phyloP scores from a whole-genome alignment of 2,113 vertebrate species.

The Monopterus albus region DNA sequence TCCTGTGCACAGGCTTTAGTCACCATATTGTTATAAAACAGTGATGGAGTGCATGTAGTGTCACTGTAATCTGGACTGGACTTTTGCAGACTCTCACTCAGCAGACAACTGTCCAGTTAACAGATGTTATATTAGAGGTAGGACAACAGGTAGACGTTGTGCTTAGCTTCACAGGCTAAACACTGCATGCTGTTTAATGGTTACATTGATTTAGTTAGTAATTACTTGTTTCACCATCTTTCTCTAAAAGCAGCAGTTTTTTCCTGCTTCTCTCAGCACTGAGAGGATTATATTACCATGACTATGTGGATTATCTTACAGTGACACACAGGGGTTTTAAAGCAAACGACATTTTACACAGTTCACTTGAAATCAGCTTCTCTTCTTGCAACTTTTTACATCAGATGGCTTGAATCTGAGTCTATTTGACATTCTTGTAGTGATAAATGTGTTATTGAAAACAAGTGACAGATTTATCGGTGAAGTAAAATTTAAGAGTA shows the following conservation, averaged over 20 bases:
- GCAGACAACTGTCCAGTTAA: neutral
- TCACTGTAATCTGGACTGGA: constrained; percentile 12
- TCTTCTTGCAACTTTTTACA: neutral
- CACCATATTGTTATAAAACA: constrained; percentile 40
- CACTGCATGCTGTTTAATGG: neutral
- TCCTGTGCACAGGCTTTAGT: constrained; percentile 43
- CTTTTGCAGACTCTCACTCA: constrained; percentile 19
- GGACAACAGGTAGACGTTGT: neutral
- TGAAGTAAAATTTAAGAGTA: constrained; percentile 46
- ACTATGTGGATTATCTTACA: constrained; percentile 27
- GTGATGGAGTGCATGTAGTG: constrained; percentile 14
- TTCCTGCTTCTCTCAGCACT: constrained; percentile 30
- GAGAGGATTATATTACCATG: constrained; percentile 10
- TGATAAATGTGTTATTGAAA: constrained; percentile 14
- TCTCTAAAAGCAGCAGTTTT: constrained; percentile 8
- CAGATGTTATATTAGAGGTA: neutral
- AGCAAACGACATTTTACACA: constrained; percentile 5
- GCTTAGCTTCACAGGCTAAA: too few species aligned
- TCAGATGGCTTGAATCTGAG: constrained; percentile 7
- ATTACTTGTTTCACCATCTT: constrained; percentile 15
- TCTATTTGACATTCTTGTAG: constrained; percentile 10
- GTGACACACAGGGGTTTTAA: constrained; percentile 23
- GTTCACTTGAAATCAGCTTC: constrained; percentile 1
- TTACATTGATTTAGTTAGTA: neutral
- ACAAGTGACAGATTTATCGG: constrained; percentile 29